Conservation (phyloP, 1,140 invertebrate genomes). For the Zaprionus africanus region DNA sequence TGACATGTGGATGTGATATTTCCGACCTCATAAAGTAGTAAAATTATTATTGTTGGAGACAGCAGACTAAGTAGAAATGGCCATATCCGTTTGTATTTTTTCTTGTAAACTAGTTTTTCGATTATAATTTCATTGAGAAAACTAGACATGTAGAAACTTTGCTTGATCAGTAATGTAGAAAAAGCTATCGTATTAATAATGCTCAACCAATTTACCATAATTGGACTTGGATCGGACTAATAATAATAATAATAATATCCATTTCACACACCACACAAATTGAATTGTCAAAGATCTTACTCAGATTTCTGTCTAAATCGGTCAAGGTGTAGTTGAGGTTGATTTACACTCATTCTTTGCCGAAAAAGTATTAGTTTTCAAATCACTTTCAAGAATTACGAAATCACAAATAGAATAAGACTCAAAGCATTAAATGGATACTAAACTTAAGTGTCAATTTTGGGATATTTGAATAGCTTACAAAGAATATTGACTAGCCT, state of each 20-base stretch:
- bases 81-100: constrained; percentile 26
- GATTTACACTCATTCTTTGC: neutral
- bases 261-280: neutral
- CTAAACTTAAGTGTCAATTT: neutral
- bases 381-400: neutral
- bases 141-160: neutral
- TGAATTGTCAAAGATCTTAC: neutral
- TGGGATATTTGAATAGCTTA: neutral
- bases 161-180: neutral
- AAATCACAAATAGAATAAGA: neutral
- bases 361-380: neutral
- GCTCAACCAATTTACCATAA: constrained; percentile 1
- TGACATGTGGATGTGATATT: constrained; percentile 17
- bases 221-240: neutral
- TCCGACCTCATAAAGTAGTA: constrained; percentile 27
- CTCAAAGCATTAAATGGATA: neutral
- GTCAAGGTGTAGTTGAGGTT: neutral
- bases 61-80: constrained; percentile 17
- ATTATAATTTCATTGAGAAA: constrained; percentile 1
- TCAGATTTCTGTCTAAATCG: neutral
- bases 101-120: constrained; percentile 19
- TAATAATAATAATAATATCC: neutral
- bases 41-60: constrained; percentile 26
- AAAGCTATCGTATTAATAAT: neutral
- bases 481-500: neutral